These are phyloP conservation scores for Paralinhomoeus sp. DNA, from an alignment of 2,888 invertebrate genomes.

Conservation along the genomic window DNA sequence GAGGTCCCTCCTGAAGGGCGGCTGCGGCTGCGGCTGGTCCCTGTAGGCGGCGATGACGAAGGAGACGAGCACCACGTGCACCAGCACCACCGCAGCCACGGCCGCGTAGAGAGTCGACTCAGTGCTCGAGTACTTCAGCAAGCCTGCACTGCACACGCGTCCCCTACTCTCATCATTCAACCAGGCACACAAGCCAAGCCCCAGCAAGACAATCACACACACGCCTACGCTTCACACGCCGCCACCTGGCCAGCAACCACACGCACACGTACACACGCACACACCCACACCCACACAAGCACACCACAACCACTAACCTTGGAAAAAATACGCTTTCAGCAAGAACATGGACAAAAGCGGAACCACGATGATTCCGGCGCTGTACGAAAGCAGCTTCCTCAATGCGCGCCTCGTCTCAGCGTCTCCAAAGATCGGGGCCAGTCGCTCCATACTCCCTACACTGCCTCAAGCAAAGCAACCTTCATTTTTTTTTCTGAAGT, in stretches of 20 bases:
- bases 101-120: constrained; percentile 22
- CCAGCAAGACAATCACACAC: no score
- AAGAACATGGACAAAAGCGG: constrained; percentile 23
- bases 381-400: constrained; percentile 18
- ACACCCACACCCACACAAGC: background rate
- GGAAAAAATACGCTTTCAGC: constrained; percentile 17
- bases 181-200: no score
- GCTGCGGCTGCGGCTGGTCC: constrained; percentile 1
- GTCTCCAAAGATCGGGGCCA: constrained; percentile 19
- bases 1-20: background rate
- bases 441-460: constrained; percentile 9
- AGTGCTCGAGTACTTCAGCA: constrained; percentile 12
- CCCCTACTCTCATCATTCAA: no score
- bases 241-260: no score
- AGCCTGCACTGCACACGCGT: no score
- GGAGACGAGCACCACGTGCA: constrained; percentile 3
- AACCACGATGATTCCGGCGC: constrained; percentile 17
- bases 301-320: constrained; percentile 10
- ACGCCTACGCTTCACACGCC: no score
- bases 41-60: constrained; percentile 7
- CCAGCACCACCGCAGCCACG: constrained; percentile 17
- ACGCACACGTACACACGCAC: background rate
- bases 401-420: constrained; percentile 16
- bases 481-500: no score
- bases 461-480: no score